Conservation (phyloP, 2,888 invertebrate species). For the Rhyacophila evoluta region DNA sequence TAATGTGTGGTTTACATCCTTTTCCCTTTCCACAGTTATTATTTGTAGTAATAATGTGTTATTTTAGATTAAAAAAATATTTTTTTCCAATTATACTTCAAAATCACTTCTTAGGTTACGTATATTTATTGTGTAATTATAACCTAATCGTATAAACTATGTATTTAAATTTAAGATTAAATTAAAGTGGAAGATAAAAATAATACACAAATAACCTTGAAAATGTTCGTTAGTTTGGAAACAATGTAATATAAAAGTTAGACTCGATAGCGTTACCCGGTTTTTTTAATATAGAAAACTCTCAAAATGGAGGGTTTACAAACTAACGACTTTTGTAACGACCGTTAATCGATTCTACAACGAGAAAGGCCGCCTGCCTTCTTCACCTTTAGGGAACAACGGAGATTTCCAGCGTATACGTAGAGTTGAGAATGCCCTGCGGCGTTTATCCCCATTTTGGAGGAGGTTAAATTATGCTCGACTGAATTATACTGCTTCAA, state of each 20-base stretch:
- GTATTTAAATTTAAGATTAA: too few relatives aligned
- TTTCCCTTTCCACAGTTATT: too few relatives aligned
- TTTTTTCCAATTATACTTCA: too few relatives aligned
- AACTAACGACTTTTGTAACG: constrained; percentile 21
- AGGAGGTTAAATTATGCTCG: constrained; percentile 15
- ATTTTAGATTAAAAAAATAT: too few relatives aligned
- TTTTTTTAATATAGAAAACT: constrained; percentile 18
- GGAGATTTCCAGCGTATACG: not conserved
- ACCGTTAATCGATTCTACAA: constrained; percentile 16
- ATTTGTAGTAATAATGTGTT: too few relatives aligned
- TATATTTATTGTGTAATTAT: too few relatives aligned
- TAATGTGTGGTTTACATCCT: too few relatives aligned
- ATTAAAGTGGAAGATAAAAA: too few relatives aligned
- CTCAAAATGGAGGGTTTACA: constrained; percentile 21
- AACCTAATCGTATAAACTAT: too few relatives aligned
- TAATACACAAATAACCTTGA: too few relatives aligned
- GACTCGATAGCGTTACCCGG: not conserved
- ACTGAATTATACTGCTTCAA: constrained; percentile 19
- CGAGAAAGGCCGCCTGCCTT: constrained; percentile 15
- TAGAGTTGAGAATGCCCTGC: not conserved
- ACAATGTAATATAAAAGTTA: constrained; percentile 22
- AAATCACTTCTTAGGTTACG: too few relatives aligned
- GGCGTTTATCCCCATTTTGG: not conserved
- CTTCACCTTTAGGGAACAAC: constrained; percentile 22
- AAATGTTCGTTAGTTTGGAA: not conserved